A percentile compares a stretch with the other conserved stretches of the same genome.
phyloP scores from a whole-genome alignment of 2,113 vertebrate genomes.

The Tenrec ecaudatus region DNA sequence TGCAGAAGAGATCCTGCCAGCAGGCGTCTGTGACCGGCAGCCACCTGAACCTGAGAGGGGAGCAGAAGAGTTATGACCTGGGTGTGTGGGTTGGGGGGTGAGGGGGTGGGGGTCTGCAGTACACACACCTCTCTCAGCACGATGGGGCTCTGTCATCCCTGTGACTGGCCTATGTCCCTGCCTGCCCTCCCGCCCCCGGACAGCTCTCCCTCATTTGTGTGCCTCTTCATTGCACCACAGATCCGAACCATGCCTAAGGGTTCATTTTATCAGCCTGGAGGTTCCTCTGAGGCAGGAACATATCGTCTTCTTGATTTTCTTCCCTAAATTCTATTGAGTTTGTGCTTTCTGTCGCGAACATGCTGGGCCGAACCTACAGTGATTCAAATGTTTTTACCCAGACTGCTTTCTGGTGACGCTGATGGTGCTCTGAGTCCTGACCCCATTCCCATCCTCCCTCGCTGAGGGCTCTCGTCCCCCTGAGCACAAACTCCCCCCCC shows the following conservation, averaged over 20 bases:
- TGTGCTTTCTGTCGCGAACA: not conserved
- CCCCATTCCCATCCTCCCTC: not conserved
- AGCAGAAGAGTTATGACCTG: not conserved
- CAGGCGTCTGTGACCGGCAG: not conserved
- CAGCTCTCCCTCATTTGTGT: too few species aligned
- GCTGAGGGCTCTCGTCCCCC: not conserved
- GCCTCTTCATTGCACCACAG: not conserved
- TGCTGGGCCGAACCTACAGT: not conserved
- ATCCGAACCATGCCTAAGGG: not conserved
- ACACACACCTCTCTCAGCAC: not conserved
- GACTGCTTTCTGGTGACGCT: not conserved
- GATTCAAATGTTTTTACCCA: not conserved
- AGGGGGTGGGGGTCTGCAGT: too few species aligned
- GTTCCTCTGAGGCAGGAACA: not conserved
- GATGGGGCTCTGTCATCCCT: not conserved
- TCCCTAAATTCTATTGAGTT: not conserved
- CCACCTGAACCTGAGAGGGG: not conserved
- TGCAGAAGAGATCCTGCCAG: slow-evolving; percentile 44
- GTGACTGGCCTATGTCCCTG: not conserved
- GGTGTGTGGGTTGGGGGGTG: too few species aligned
- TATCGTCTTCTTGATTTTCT: not conserved
- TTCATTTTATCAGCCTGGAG: not conserved
- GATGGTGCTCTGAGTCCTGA: not conserved
- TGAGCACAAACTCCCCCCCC: not conserved
- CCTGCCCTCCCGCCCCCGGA: too few species aligned